Conservation (phyloP, 2,113 vertebrate genomes). For the Carassius gibelio region DNA sequence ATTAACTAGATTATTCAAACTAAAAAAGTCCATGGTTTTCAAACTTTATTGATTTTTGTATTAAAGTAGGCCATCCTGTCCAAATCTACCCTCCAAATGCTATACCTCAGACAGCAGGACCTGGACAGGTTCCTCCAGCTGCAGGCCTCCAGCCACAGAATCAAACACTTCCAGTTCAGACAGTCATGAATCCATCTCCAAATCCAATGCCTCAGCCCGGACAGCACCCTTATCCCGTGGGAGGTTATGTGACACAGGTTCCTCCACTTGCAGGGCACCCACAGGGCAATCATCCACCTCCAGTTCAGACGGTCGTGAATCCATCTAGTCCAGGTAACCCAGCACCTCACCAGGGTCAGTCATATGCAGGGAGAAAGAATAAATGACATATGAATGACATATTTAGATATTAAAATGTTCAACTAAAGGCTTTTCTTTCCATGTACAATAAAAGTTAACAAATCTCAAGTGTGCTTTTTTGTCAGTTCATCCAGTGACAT, state of each 20-base stretch:
- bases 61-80: conserved; percentile 65
- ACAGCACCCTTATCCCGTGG: not conserved
- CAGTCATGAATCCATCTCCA: conserved; percentile 70
- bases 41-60: not conserved
- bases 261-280: too few relatives aligned
- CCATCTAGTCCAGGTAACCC: conserved; percentile 56
- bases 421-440: too few relatives aligned
- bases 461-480: too few relatives aligned
- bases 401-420: too few relatives aligned
- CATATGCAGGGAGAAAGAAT: too few relatives aligned
- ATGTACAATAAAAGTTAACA: too few relatives aligned
- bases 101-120: conserved; percentile 63
- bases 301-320: not conserved
- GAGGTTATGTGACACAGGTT: not conserved
- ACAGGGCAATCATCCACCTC: not conserved
- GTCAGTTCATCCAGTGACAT: too few relatives aligned
- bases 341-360: not conserved
- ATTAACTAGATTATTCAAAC: not conserved
- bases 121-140: conserved; percentile 18
- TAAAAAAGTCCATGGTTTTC: not conserved
- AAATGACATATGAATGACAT: too few relatives aligned
- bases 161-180: conserved; percentile 54
- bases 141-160: conserved; percentile 73
- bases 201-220: conserved; percentile 56
- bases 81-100: conserved; percentile 68